Percentiles rank a stretch among this genome's conserved stretches.
These are phyloP conservation scores for Phymanthus crucifer DNA, from an alignment of 92 coral and sea anemone genomes.

Conservation along the genomic window DNA sequence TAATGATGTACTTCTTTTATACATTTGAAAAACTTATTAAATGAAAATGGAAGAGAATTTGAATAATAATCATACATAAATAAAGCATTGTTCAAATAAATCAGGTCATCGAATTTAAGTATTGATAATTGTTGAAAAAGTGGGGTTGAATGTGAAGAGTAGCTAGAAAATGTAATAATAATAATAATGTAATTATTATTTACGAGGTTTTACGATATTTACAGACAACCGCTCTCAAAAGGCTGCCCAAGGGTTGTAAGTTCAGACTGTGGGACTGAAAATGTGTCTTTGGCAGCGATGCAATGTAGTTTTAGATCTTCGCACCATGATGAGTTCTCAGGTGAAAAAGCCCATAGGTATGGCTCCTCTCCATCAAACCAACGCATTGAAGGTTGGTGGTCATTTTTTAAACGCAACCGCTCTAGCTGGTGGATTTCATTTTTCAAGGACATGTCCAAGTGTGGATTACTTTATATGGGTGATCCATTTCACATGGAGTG, in stretches of 20 bases:
- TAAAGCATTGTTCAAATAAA: no score
- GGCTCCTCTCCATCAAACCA: conserved; percentile 60
- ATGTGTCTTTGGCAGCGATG: conserved; percentile 56
- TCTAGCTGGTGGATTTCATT: conserved; percentile 61
- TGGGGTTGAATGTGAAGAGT: no score
- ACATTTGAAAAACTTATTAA: no score
- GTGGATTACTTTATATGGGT: conserved; percentile 31
- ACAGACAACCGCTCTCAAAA: no score
- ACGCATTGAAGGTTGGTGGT: conserved; percentile 60
- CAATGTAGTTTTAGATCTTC: conserved; percentile 36
- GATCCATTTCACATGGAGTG: conserved; percentile 25
- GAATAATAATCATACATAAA: no score
- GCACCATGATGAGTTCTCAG: conserved; percentile 48
- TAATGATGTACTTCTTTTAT: no score
- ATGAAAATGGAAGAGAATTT: no score
- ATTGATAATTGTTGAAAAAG: no score
- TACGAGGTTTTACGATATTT: no score
- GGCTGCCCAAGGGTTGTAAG: conserved; percentile 54
- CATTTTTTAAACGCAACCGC: conserved; percentile 49
- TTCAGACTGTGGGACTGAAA: conserved; percentile 62
- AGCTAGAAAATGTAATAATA: no score
- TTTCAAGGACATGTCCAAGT: conserved; percentile 47
- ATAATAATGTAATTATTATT: no score
- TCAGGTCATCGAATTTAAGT: no score
- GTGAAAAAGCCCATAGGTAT: conserved; percentile 58